Evolutionary conservation across 2,888 invertebrate species (phyloP).

Genomic region (Philereme transversata): DNA sequence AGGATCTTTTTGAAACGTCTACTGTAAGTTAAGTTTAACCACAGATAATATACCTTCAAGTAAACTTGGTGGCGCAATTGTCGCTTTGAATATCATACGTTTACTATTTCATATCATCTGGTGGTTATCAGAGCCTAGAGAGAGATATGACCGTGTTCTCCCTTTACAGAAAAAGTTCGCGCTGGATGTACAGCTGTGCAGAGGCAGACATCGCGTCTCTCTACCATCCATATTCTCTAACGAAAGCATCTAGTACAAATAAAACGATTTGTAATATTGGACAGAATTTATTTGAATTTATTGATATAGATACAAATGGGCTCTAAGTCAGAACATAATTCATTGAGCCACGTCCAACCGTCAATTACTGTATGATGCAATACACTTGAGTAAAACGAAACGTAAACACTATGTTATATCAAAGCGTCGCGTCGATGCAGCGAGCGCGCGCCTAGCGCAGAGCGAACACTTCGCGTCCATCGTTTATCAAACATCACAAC

Average conservation of each 20-base stretch:
- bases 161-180: conserved; percentile 57
- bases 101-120: no score
- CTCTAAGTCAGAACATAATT: conserved; percentile 65
- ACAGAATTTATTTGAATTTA: conserved; percentile 78
- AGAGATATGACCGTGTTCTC: background rate
- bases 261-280: conserved; percentile 64
- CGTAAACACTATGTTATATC: conserved; percentile 81
- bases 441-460: conserved; percentile 51
- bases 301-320: conserved; percentile 68
- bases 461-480: conserved; percentile 48
- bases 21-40: no score
- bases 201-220: conserved; percentile 43
- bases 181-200: conserved; percentile 40
- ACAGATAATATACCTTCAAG: no score
- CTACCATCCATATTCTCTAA: conserved; percentile 55
- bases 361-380: conserved; percentile 43
- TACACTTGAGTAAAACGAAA: conserved; percentile 66
- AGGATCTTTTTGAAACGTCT: no score
- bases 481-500: conserved; percentile 71
- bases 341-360: conserved; percentile 47
- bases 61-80: no score
- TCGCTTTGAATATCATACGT: no score
- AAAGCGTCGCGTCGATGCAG: conserved; percentile 67
- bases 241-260: conserved; percentile 47
- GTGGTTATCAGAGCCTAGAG: no score